Conservation (phyloP, 2,797 vertebrate genomes). For the Pangasius mekongensis region DNA sequence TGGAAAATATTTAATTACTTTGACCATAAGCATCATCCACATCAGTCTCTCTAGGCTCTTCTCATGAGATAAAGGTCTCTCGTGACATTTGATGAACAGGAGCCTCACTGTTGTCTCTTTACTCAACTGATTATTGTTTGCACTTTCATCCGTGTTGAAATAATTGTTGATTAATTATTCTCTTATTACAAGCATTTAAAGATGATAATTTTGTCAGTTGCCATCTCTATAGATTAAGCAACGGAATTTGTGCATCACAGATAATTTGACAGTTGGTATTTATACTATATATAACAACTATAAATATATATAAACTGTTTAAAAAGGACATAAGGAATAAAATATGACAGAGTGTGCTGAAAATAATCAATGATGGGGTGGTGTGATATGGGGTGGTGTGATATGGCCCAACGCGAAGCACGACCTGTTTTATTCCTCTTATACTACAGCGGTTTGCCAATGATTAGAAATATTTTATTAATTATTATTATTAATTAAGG, state of each 20-base stretch:
- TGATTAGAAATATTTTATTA: too few relatives aligned
- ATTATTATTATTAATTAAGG: too few relatives aligned
- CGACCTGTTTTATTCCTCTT: too few relatives aligned
- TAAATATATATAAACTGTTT: too few relatives aligned
- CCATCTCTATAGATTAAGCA: neutral
- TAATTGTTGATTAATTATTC: neutral
- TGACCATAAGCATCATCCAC: neutral
- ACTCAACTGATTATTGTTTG: neutral
- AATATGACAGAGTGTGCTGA: neutral
- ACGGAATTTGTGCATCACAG: neutral
- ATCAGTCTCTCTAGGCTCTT: neutral
- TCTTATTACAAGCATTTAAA: neutral
- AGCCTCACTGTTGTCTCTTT: neutral
- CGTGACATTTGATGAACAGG: neutral
- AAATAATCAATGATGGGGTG: neutral
- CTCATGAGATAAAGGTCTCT: neutral
- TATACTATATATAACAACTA: too few relatives aligned
- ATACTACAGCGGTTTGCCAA: too few relatives aligned
- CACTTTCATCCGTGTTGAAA: neutral
- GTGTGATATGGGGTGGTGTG: too few relatives aligned
- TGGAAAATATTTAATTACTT: neutral
- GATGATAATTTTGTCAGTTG: neutral
- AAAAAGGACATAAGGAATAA: neutral
- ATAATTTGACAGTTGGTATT: neutral
- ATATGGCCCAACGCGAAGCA: too few relatives aligned